These are phyloP conservation scores for Drosophila sordidapex DNA, from an alignment of 2,888 invertebrate genomes.

Conservation along the genomic window DNA sequence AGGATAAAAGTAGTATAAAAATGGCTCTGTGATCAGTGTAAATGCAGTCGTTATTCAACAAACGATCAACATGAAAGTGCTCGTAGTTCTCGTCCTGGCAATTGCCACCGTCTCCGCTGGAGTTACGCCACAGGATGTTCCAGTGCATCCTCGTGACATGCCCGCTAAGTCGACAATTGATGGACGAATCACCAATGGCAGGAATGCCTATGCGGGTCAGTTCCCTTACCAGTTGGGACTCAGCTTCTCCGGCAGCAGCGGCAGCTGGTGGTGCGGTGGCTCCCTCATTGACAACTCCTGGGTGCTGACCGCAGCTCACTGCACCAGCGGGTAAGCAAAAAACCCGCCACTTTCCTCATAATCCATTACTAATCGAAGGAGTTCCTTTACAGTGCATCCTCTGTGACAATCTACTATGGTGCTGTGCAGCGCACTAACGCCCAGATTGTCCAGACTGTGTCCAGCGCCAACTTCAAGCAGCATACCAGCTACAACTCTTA, in stretches of 20 bases:
- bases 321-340: conserved; percentile 69
- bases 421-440: conserved; percentile 73
- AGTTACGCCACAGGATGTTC: conserved; percentile 42
- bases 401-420: conserved; percentile 68
- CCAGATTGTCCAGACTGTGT: conserved; percentile 59
- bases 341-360: background rate
- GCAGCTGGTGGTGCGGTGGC: conserved; percentile 78
- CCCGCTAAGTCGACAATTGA: conserved; percentile 39
- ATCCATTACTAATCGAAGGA: background rate
- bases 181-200: conserved; percentile 78
- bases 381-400: conserved; percentile 56
- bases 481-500: conserved; percentile 80
- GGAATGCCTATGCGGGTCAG: conserved; percentile 58
- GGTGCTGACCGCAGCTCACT: conserved; percentile 81
- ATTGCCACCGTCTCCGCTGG: conserved; percentile 69
- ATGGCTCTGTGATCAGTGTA: background rate
- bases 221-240: conserved; percentile 80
- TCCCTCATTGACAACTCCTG: conserved; percentile 68
- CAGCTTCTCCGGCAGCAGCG: conserved; percentile 53
- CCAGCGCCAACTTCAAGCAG: conserved; percentile 74
- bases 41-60: conserved; percentile 51
- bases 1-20: conserved; percentile 30
- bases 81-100: conserved; percentile 69
- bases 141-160: conserved; percentile 66
- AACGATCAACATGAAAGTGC: conserved; percentile 66